phyloP scores from a whole-genome alignment of 2,113 vertebrate species.

The Tetrax tetrax region DNA sequence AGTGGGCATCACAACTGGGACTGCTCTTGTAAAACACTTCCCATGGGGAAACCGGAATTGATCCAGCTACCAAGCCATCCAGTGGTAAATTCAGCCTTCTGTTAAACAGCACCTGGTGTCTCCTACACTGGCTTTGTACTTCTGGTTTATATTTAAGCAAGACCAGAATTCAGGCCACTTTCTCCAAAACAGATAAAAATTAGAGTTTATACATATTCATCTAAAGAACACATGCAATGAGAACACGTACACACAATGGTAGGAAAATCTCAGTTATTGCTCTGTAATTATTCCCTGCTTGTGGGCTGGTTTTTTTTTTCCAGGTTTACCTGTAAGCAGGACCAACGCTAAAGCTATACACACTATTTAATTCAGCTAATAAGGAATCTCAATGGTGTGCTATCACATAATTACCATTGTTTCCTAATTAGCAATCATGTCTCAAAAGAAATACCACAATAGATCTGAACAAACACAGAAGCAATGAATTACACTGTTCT shows the following conservation, averaged over 20 bases:
- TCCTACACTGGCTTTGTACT: background rate
- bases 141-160: background rate
- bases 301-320: background rate
- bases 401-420: background rate
- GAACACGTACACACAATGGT: fast-evolving
- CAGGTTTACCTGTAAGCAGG: background rate
- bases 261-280: background rate
- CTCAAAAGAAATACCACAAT: background rate
- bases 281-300: background rate
- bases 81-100: background rate
- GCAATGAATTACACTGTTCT: background rate
- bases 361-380: background rate
- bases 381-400: background rate
- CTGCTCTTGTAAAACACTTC: background rate
- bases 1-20: background rate
- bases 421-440: background rate
- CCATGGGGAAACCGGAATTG: fast-evolving
- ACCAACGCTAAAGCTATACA: background rate
- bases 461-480: background rate
- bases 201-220: background rate
- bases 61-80: background rate
- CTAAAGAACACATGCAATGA: background rate
- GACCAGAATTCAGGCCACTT: background rate
- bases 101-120: background rate
- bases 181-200: background rate